Base-by-base conservation (phyloP, 2,888 invertebrate species). In the Drosophila algonquin region DNA sequence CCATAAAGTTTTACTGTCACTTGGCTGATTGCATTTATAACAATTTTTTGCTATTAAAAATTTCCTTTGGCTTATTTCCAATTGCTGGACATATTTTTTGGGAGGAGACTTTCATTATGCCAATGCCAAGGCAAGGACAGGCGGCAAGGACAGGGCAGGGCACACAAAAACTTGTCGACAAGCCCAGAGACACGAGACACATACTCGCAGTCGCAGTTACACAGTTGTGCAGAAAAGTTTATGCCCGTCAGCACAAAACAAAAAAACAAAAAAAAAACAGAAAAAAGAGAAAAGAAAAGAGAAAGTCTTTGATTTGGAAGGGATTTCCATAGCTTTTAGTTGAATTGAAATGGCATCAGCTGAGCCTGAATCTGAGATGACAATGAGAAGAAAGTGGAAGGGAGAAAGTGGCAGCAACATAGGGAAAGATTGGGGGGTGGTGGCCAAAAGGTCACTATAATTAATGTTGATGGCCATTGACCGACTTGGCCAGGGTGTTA, bases 21-120 rank as follows among this genome's bases (percentile, higher is more conserved):
- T 77, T 77, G 71, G 77, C 71, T 83, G 79, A 83, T 79, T 86
- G 81, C 81, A 75, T 73, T 72, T 72, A 68, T 72, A 63, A 48
- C 35, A 53, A 63, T 63, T 63, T 81, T 63, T 75, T 47, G 60
- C 80, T 72, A 76, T 77, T 77, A 79, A 73, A 77, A 70, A 69
- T 73, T 61, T 81, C 74, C 77, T 21, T 83, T 83, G 87, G 87
- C 84, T 56, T 60, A 48, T 54, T 69, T 84, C 82, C 83, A 83
- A 83, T 73, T 55, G 65, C 62, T 47, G 68, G 65, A 61, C 63
- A 67, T 67, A 69, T 44, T 63, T 45, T 50, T 12, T 1, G 32
- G 0, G 18, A 3, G 58, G 44, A 63, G 51, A 50, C 71, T 77
- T 86, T 81, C 79, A 79, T 81, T 84, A 87, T 68, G 79, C 54